Evolutionary conservation across 2,797 vertebrate species (phyloP).

Genomic region (Coregonus sp.): DNA sequence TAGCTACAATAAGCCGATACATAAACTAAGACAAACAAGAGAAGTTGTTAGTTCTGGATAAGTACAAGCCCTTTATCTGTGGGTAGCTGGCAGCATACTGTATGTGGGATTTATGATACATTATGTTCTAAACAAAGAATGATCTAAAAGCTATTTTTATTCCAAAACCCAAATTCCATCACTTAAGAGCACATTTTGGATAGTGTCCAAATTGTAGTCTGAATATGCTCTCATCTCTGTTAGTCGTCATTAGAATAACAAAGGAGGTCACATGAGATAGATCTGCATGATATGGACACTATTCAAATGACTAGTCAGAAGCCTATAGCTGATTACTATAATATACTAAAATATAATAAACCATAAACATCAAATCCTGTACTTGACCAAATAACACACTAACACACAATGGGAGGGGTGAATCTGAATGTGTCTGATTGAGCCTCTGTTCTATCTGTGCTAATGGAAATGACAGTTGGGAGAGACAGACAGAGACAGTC

Average conservation of each 20-base stretch:
- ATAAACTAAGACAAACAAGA: neutral
- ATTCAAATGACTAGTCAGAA: constrained; percentile 32
- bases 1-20: no score
- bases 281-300: constrained; percentile 34
- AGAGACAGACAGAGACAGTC: constrained; percentile 59
- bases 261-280: constrained; percentile 16
- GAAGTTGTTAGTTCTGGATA: constrained; percentile 14
- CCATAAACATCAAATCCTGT: constrained; percentile 54
- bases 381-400: constrained; percentile 28
- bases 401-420: constrained; percentile 64
- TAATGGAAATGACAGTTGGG: constrained; percentile 74
- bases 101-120: constrained; percentile 38
- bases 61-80: constrained; percentile 41
- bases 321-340: neutral
- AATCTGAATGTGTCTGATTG: constrained; percentile 48
- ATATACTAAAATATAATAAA: neutral
- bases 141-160: constrained; percentile 57
- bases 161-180: constrained; percentile 54
- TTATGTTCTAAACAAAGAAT: constrained; percentile 44
- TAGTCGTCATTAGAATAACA: constrained; percentile 50
- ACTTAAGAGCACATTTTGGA: constrained; percentile 44
- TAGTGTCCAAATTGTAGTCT: constrained; percentile 46
- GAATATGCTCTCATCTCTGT: constrained; percentile 49
- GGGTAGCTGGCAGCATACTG: constrained; percentile 31
- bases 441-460: constrained; percentile 34